These are phyloP conservation scores for Rhyacophila evoluta DNA, from an alignment of 2,888 invertebrate genomes.

Conservation along the genomic window DNA sequence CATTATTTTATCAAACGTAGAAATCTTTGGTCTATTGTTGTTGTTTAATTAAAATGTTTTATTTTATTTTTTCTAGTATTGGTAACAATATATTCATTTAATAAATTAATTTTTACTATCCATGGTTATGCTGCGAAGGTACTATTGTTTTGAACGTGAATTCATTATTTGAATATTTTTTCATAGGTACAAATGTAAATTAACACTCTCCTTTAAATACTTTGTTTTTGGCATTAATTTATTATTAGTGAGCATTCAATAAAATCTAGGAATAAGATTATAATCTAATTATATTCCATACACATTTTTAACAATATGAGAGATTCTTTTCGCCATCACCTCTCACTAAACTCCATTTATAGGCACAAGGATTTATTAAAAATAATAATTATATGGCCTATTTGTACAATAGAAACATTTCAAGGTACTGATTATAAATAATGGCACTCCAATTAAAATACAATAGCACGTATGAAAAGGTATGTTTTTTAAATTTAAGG, in stretches of 20 bases:
- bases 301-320: not conserved
- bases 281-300: not conserved
- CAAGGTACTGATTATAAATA: not conserved
- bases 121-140: not conserved
- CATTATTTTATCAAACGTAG: not conserved
- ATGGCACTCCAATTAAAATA: slow-evolving; percentile 3
- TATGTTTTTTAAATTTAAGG: too few relatives aligned
- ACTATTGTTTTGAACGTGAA: not conserved
- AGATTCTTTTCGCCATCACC: not conserved
- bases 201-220: not conserved
- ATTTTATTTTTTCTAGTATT: not conserved
- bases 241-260: not conserved
- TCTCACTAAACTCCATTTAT: not conserved
- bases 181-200: not conserved
- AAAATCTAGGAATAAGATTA: not conserved
- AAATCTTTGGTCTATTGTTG: slow-evolving; percentile 19
- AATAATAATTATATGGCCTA: not conserved
- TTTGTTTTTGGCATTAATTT: slow-evolving; percentile 8
- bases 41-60: not conserved
- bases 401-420: not conserved
- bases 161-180: not conserved
- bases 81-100: slow-evolving; percentile 1
- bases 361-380: not conserved
- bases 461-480: not conserved
- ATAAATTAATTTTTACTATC: not conserved